Percentiles rank a stretch among this genome's conserved stretches.
phyloP scores from a whole-genome alignment of 2,888 invertebrate genomes.

The Monochamus alternatus region DNA sequence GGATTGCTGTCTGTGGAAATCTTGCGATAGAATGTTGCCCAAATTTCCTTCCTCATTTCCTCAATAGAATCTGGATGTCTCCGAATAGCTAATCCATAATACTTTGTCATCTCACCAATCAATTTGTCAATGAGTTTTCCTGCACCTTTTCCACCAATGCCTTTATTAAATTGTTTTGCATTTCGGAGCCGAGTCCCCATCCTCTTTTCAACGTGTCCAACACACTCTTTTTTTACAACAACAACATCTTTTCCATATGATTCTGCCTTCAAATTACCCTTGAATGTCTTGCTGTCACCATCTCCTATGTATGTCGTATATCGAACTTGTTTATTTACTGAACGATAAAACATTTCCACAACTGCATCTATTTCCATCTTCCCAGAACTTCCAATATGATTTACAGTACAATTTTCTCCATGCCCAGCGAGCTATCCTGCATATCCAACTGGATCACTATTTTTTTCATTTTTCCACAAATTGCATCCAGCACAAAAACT shows the following conservation, averaged over 20 bases:
- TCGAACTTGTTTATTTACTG: constrained; percentile 38
- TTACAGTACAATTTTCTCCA: constrained; percentile 21
- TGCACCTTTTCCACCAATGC: constrained; percentile 40
- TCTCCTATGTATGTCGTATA: constrained; percentile 54
- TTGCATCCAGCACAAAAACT: constrained; percentile 40
- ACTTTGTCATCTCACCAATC: constrained; percentile 39
- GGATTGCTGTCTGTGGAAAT: constrained; percentile 45
- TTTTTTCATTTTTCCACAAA: constrained; percentile 7
- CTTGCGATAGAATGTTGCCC: constrained; percentile 49
- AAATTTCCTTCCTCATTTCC: constrained; percentile 49
- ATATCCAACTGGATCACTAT: constrained; percentile 2
- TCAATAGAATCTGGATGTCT: constrained; percentile 42
- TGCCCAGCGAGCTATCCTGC: constrained; percentile 12
- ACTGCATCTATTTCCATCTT: constrained; percentile 55
- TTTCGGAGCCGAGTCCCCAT: constrained; percentile 51
- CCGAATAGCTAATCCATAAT: constrained; percentile 43
- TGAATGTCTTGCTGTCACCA: constrained; percentile 54
- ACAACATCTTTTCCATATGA: constrained; percentile 47
- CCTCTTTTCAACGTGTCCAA: constrained; percentile 52
- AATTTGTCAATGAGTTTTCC: constrained; percentile 40
- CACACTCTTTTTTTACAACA: constrained; percentile 50
- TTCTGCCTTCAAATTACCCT: constrained; percentile 35
- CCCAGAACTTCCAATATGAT: constrained; percentile 43
- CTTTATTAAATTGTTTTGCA: constrained; percentile 9
- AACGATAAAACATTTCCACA: constrained; percentile 49